phyloP scores from a whole-genome alignment of 2,797 vertebrate genomes.

The Eulemur rubriventer region DNA sequence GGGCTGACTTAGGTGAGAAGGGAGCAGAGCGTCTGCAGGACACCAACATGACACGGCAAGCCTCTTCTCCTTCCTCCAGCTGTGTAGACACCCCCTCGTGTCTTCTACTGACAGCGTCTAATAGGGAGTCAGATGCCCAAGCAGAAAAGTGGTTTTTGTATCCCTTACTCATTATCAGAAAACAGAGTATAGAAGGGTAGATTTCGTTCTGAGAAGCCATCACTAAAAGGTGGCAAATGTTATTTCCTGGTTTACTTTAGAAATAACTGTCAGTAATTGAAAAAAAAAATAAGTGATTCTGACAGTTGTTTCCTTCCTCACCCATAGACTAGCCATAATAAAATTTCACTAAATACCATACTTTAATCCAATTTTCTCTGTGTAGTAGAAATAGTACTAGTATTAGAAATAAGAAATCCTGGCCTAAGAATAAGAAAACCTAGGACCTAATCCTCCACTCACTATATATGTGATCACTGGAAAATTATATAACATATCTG shows the following conservation, averaged over 20 bases:
- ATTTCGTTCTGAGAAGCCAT: background rate
- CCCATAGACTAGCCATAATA: background rate
- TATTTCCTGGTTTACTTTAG: background rate
- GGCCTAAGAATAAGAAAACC: background rate
- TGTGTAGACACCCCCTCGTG: background rate
- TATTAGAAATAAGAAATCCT: background rate
- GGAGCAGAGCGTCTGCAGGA: background rate
- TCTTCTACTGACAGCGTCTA: background rate
- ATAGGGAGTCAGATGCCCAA: background rate
- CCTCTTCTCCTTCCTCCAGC: background rate
- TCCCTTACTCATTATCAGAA: background rate
- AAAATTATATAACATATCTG: background rate
- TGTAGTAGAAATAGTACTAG: background rate
- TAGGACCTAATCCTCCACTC: background rate
- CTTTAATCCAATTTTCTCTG: background rate
- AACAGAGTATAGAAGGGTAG: too few relatives aligned
- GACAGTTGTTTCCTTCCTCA: background rate
- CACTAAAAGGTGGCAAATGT: background rate
- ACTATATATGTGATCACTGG: background rate
- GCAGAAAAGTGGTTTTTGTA: background rate
- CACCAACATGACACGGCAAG: background rate
- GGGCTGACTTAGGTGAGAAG: background rate
- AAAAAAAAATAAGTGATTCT: background rate
- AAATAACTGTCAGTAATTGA: background rate
- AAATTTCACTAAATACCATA: background rate